These are phyloP conservation scores for Camelus dromedarius DNA, from an alignment of 2,113 vertebrate species.

Conservation along the genomic window DNA sequence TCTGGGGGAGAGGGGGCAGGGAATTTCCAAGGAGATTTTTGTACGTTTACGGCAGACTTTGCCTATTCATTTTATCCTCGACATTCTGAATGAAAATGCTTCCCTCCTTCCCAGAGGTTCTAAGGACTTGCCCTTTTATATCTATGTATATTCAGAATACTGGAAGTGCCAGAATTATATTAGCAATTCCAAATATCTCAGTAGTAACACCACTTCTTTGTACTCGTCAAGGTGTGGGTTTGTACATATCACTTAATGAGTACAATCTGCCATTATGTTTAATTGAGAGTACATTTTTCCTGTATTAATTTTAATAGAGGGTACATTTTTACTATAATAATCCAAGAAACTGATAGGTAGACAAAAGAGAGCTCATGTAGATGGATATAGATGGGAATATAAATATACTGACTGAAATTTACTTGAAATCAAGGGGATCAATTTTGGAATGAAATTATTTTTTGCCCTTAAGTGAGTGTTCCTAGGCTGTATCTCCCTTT, in stretches of 20 bases:
- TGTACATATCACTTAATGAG: background rate
- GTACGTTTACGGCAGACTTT: background rate
- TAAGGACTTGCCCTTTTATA: background rate
- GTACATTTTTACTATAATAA: conserved; percentile 14
- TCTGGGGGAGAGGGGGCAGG: background rate
- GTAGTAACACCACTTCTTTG: background rate
- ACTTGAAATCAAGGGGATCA: background rate
- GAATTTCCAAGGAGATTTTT: conserved; percentile 23
- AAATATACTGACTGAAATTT: background rate
- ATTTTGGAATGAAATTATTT: background rate
- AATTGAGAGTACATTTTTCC: background rate
- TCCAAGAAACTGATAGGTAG: background rate
- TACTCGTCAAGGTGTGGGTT: background rate
- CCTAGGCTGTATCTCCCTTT: background rate
- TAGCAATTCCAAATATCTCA: conserved; percentile 50
- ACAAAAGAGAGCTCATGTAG: background rate
- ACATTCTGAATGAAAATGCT: conserved; percentile 54
- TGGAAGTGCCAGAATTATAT: conserved; percentile 15
- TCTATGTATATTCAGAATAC: background rate
- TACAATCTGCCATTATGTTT: background rate
- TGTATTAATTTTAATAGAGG: background rate
- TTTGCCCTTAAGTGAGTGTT: background rate
- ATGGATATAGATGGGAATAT: background rate
- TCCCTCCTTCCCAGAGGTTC: background rate
- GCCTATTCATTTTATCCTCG: conserved; percentile 44